Conservation (phyloP, 2,797 vertebrate species). For the Enteromius fasciolatus region DNA sequence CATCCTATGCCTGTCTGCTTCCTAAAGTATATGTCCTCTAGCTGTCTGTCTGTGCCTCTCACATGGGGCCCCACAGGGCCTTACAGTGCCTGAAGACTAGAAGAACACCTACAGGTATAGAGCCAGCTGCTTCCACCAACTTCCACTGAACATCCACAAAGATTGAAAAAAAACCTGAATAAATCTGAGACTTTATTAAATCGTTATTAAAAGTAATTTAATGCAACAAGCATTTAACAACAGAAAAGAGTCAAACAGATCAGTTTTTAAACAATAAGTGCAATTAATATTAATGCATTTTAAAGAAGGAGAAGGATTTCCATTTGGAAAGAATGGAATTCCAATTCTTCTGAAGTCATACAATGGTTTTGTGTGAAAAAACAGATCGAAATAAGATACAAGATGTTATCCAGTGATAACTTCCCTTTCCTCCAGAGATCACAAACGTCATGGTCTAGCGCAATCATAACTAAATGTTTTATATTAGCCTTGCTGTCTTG, state of each 20-base stretch:
- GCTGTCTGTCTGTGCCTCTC: conserved; percentile 6
- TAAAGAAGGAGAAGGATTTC: neutral
- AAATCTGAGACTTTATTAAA: neutral
- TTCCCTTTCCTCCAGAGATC: neutral
- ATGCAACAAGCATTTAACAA: neutral
- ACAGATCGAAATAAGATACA: neutral
- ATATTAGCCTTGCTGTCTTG: neutral
- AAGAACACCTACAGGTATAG: neutral
- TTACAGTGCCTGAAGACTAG: neutral
- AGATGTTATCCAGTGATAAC: neutral
- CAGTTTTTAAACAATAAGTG: neutral
- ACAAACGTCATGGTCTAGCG: neutral
- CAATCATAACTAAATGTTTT: neutral
- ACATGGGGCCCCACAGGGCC: neutral
- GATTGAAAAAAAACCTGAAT: neutral
- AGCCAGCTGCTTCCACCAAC: neutral
- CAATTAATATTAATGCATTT: neutral
- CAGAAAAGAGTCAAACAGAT: neutral
- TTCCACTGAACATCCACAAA: neutral
- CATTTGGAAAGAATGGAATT: neutral
- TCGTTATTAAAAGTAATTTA: neutral
- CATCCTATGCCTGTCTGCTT: conserved; percentile 27
- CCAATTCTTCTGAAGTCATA: neutral
- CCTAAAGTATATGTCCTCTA: conserved; percentile 3
- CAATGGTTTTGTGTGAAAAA: neutral